These are phyloP conservation scores for Arge pagana DNA, from an alignment of 2,888 invertebrate genomes.

Conservation along the genomic window DNA sequence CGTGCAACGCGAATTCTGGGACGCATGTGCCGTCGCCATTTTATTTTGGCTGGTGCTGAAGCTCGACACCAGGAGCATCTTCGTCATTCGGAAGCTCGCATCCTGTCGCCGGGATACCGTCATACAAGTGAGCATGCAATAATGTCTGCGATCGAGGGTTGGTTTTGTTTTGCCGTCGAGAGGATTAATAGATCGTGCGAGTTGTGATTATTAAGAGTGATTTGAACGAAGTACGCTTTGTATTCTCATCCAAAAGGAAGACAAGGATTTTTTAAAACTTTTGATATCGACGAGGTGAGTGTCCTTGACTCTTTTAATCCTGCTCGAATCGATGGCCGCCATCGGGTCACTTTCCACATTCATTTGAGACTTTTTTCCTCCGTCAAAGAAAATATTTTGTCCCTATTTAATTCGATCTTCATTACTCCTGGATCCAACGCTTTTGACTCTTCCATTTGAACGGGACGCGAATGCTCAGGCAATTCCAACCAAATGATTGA, in stretches of 20 bases:
- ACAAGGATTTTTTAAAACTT: conserved; percentile 18
- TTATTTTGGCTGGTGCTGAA: conserved; percentile 22
- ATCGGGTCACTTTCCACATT: conserved; percentile 2
- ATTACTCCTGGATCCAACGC: too few species aligned
- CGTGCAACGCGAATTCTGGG: conserved; percentile 26
- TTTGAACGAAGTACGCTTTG: conserved; percentile 1
- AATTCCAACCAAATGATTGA: too few species aligned
- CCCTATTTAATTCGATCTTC: too few species aligned
- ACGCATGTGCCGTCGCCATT: conserved; percentile 24
- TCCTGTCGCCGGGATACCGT: conserved; percentile 22
- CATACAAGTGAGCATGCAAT: conserved; percentile 39
- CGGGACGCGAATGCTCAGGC: too few species aligned
- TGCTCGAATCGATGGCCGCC: conserved; percentile 6
- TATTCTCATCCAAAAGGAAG: not conserved
- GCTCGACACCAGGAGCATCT: conserved; percentile 14
- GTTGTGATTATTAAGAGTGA: conserved; percentile 19
- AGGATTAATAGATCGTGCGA: conserved; percentile 18
- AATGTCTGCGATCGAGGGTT: conserved; percentile 42
- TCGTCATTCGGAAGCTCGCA: conserved; percentile 20
- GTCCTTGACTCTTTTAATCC: conserved; percentile 10
- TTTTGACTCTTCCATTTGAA: too few species aligned
- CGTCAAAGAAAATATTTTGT: too few species aligned
- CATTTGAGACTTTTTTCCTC: too few species aligned
- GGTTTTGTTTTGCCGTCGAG: conserved; percentile 25
- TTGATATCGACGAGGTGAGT: conserved; percentile 7